Base-by-base conservation (phyloP, 2,888 invertebrate genomes). In the Hirtodrosophila confusa region DNA sequence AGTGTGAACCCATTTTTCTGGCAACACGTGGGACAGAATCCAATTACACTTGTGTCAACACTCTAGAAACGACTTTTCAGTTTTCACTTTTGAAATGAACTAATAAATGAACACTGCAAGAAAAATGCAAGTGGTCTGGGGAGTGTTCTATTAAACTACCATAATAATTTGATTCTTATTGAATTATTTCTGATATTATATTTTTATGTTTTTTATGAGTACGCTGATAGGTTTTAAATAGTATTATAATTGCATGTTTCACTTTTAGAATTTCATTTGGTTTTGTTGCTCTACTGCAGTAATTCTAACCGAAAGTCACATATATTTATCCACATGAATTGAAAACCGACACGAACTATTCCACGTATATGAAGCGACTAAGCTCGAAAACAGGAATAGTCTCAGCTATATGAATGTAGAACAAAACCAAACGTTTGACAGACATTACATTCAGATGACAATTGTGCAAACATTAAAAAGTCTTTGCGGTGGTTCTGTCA, bases 401-500 rank as follows among this genome's bases (percentile, higher is more conserved):
- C 8, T 37, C 9, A 53, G 33, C 8, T 64, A 39, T 44, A 29
- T 17, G 8, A 2, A 11, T 36, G 11, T 31, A 31, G 31, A 31
- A 8, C 8, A 36, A n/a, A 11, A 11, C 7, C n/a, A n/a, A 11
- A 36, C 36, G 11, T 36, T n/a, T 36, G 11, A 23, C 10, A 44
- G 33, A 0, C 10, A 11, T 1, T 23, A 9, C 9, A 0, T 11
- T 3, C 11, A 27, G 27, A 23, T 7, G 27, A 5, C 66, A 66
- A 33, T 27, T 66, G 66, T 57, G 35, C 45, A 67, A 68, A 64
- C 24, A 63, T 1, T 8, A 29, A 4, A 36, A 11, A 27, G n/a
- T 41, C 7, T n/a, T 36, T 53, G 2, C 17, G 17, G 8, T 17
- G 27, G 8, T 17, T 4, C 31, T 5, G 6, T 6, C 3, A 27